phyloP scores from a whole-genome alignment of 2,113 vertebrate genomes.

The Dolichotis patagonum region DNA sequence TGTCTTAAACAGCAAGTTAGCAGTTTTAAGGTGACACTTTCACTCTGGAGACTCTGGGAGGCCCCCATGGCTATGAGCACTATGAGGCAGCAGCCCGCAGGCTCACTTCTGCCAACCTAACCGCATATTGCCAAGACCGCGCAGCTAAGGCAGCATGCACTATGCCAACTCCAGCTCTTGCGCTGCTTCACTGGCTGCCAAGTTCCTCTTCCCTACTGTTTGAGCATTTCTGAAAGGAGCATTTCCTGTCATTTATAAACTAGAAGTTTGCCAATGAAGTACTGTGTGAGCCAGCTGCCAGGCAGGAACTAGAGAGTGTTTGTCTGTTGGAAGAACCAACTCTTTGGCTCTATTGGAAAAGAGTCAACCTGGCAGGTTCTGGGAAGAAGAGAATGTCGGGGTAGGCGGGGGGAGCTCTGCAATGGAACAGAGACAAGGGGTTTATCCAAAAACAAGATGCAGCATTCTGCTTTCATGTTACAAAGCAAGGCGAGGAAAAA shows the following conservation, averaged over 20 bases:
- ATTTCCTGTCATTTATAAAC: constrained; percentile 75
- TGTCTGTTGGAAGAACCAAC: constrained; percentile 40
- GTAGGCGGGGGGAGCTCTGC: background rate
- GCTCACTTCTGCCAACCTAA: constrained; percentile 35
- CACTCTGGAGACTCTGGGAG: constrained; percentile 35
- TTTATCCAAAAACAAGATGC: background rate
- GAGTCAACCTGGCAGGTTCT: constrained; percentile 57
- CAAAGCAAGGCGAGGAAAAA: constrained; percentile 32
- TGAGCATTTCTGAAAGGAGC: constrained; percentile 76
- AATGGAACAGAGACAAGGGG: constrained; percentile 28
- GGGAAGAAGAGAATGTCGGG: background rate
- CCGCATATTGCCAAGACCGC: constrained; percentile 14
- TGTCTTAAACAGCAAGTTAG: background rate
- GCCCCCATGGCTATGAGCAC: constrained; percentile 55
- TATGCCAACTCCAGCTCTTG: constrained; percentile 28
- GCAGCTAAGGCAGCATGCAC: background rate
- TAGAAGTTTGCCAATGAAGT: constrained; percentile 63
- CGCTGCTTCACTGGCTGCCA: constrained; percentile 35
- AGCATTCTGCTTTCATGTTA: background rate
- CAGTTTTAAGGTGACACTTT: background rate
- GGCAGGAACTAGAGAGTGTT: constrained; percentile 62
- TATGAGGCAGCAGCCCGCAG: constrained; percentile 45
- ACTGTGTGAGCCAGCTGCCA: constrained; percentile 62
- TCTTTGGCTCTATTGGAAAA: background rate
- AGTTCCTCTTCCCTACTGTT: constrained; percentile 61